These are phyloP conservation scores for Chrysolina haemoptera DNA, from an alignment of 2,888 invertebrate species.

Conservation along the genomic window DNA sequence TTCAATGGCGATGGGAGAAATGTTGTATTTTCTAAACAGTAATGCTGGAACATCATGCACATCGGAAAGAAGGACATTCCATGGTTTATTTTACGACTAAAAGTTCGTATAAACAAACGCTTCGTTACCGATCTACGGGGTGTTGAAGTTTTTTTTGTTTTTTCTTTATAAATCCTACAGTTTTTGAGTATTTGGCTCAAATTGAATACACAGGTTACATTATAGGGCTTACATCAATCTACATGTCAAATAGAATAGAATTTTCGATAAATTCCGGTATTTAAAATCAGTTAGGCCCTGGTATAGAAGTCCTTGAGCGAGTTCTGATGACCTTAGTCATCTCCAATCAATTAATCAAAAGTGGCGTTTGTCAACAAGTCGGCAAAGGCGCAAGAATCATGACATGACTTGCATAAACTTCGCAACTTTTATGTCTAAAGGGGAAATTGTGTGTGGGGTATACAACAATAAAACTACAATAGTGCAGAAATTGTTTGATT, in stretches of 20 bases:
- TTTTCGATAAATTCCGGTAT: too few species aligned
- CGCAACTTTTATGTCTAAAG: slow-evolving; percentile 13
- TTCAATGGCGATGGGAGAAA: not conserved
- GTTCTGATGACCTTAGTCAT: slow-evolving; percentile 8
- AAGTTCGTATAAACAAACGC: too few species aligned
- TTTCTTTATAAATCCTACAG: too few species aligned
- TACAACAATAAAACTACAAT: slow-evolving; percentile 32
- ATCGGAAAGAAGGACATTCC: not conserved
- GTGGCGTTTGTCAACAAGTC: slow-evolving; percentile 41
- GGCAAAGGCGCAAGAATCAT: slow-evolving; percentile 29
- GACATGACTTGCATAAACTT: slow-evolving; percentile 36
- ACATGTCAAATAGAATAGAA: too few species aligned
- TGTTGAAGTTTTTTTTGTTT: too few species aligned
- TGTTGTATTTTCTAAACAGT: not conserved
- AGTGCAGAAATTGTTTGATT: slow-evolving; percentile 31
- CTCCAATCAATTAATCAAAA: slow-evolving; percentile 17
- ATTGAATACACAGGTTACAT: too few species aligned
- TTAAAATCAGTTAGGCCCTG: too few species aligned
- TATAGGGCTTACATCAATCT: too few species aligned
- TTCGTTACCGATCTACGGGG: too few species aligned
- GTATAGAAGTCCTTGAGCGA: not conserved
- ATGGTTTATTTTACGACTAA: too few species aligned
- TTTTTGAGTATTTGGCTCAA: too few species aligned
- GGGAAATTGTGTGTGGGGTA: slow-evolving; percentile 31
- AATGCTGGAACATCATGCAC: not conserved